Conservation (phyloP, 2,113 vertebrate species). For the Indicator indicator region DNA sequence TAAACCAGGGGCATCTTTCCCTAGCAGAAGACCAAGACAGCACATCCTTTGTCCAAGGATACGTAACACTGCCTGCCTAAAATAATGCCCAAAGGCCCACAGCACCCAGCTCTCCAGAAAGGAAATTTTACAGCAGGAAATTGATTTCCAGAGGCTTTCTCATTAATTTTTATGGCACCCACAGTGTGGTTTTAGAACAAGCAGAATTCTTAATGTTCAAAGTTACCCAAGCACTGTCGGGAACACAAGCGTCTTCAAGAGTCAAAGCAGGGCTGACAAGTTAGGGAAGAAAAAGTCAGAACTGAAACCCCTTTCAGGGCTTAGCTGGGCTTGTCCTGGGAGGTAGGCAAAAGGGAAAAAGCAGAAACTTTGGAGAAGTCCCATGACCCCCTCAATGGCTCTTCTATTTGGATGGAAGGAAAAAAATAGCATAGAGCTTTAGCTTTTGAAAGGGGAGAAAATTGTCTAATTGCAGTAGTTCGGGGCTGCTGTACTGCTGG, state of each 20-base stretch:
- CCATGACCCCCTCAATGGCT: fast-evolving
- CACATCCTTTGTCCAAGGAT: conserved; percentile 1
- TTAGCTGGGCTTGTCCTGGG: background rate
- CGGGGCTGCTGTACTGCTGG: background rate
- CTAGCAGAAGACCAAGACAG: background rate
- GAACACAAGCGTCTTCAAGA: background rate
- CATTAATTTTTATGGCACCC: conserved; percentile 73
- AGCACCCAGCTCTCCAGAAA: background rate
- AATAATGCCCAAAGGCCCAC: background rate
- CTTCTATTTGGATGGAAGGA: background rate
- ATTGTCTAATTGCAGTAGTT: background rate
- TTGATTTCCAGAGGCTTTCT: conserved; percentile 57
- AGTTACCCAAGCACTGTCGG: background rate
- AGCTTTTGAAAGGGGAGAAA: background rate
- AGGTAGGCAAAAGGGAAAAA: background rate
- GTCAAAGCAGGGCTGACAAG: background rate
- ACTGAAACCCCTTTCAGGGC: background rate
- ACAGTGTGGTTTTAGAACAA: conserved; percentile 55
- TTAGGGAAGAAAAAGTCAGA: background rate
- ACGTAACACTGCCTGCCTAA: background rate
- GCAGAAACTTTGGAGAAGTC: background rate
- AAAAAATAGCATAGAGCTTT: background rate
- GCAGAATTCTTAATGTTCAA: conserved; percentile 71
- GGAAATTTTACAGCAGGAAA: conserved; percentile 44
- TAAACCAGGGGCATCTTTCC: background rate